Evolutionary conservation across 2,888 invertebrate genomes (phyloP).

Genomic region (Unio delphinus): DNA sequence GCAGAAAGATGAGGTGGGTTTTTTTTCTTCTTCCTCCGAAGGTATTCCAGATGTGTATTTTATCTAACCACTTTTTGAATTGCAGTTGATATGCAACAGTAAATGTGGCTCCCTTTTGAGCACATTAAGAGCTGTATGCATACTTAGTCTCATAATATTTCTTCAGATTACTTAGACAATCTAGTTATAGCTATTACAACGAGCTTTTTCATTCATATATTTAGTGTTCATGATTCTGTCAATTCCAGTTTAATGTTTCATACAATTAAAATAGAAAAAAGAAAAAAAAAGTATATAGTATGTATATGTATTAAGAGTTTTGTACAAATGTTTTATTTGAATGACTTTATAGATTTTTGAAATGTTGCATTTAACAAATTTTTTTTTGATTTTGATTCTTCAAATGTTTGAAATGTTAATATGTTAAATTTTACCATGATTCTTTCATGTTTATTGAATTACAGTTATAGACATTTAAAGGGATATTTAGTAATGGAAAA

Average conservation of each 20-base stretch:
- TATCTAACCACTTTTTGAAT: slow-evolving; percentile 39
- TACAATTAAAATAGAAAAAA: slow-evolving; percentile 36
- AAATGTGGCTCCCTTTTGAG: slow-evolving; percentile 68
- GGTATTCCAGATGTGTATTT: slow-evolving; percentile 48
- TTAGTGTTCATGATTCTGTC: slow-evolving; percentile 58
- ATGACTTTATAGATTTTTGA: slow-evolving; percentile 56
- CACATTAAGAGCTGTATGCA: slow-evolving; percentile 39
- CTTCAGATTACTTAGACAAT: slow-evolving; percentile 53
- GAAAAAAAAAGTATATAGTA: slow-evolving; percentile 24
- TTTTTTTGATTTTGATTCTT: slow-evolving; percentile 45
- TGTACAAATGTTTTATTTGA: slow-evolving; percentile 52
- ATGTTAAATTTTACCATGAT: slow-evolving; percentile 44
- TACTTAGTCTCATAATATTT: slow-evolving; percentile 37
- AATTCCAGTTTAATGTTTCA: slow-evolving; percentile 50
- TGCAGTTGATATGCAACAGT: slow-evolving; percentile 29
- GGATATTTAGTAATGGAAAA: background rate
- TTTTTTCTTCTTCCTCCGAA: slow-evolving; percentile 27
- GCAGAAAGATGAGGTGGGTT: too few relatives aligned
- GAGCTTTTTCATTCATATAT: slow-evolving; percentile 51
- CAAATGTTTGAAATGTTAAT: slow-evolving; percentile 35
- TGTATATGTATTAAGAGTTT: slow-evolving; percentile 34
- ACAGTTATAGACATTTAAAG: slow-evolving; percentile 34
- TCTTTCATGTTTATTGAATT: slow-evolving; percentile 44
- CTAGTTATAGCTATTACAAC: slow-evolving; percentile 61
- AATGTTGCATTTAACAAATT: slow-evolving; percentile 52